phyloP scores from a whole-genome alignment of 1,140 invertebrate genomes.

The Manduca sexta region DNA sequence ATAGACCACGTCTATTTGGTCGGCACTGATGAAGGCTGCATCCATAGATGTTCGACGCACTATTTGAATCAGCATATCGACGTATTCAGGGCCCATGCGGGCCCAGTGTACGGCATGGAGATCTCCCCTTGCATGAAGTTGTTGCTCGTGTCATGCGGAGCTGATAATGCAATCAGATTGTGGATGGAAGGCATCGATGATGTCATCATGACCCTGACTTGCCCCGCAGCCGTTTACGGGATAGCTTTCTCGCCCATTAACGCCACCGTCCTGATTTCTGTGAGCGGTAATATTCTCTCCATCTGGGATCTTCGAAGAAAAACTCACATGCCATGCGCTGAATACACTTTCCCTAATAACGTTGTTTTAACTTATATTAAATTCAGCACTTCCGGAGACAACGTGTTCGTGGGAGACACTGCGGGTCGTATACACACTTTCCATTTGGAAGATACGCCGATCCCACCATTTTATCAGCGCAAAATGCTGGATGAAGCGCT shows the following conservation, averaged over 20 bases:
- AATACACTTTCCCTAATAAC: constrained; percentile 65
- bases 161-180: constrained; percentile 85
- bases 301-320: constrained; percentile 84
- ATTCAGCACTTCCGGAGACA: constrained; percentile 78
- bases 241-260: constrained; percentile 87
- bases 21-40: constrained; percentile 87
- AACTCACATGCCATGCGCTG: constrained; percentile 76
- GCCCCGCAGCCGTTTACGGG: constrained; percentile 76
- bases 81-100: constrained; percentile 84
- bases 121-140: constrained; percentile 86
- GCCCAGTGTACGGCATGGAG: constrained; percentile 83
- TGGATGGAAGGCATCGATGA: constrained; percentile 81
- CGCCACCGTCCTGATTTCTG: constrained; percentile 86
- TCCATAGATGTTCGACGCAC: constrained; percentile 83
- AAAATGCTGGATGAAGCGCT: constrained; percentile 75
- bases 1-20: constrained; percentile 82
- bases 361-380: constrained; percentile 68
- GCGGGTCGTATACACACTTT: constrained; percentile 78
- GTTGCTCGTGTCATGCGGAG: constrained; percentile 87
- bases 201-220: constrained; percentile 77
- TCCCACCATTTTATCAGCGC: constrained; percentile 78
- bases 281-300: constrained; percentile 80
- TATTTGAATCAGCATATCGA: constrained; percentile 79
- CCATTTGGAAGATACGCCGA: constrained; percentile 79
- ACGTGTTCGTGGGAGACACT: constrained; percentile 78